Percentiles rank a stretch among this genome's conserved stretches.
Evolutionary conservation across 2,113 vertebrate species (phyloP).

Genomic region (Hiodon tergisus): DNA sequence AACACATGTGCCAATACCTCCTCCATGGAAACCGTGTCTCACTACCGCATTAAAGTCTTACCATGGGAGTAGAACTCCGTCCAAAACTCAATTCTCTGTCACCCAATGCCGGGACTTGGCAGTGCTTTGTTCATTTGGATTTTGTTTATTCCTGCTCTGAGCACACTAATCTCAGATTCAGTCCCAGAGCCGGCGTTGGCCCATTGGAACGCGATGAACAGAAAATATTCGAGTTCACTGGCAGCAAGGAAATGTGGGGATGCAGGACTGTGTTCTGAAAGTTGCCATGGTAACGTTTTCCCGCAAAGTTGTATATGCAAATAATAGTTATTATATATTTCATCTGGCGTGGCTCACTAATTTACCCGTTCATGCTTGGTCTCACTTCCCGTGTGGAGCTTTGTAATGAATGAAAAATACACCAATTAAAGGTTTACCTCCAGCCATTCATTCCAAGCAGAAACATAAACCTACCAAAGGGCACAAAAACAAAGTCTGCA

Average conservation of each 20-base stretch:
- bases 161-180: neutral
- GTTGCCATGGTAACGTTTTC: too few relatives aligned
- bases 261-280: too few relatives aligned
- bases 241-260: neutral
- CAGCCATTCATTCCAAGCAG: neutral
- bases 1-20: neutral
- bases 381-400: too few relatives aligned
- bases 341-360: too few relatives aligned
- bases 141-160: neutral
- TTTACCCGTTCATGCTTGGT: too few relatives aligned
- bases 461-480: neutral
- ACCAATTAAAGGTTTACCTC: neutral
- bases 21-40: neutral
- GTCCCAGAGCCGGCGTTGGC: too few relatives aligned
- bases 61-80: neutral
- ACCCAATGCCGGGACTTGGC: neutral
- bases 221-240: neutral
- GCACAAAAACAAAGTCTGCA: too few relatives aligned
- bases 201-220: neutral
- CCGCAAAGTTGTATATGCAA: too few relatives aligned
- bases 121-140: neutral
- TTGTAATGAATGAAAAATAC: neutral
- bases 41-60: neutral
- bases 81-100: neutral
- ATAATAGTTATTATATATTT: too few relatives aligned